Evolutionary conservation across 2,113 vertebrate genomes (phyloP).

Genomic region (Notothenia rossii): DNA sequence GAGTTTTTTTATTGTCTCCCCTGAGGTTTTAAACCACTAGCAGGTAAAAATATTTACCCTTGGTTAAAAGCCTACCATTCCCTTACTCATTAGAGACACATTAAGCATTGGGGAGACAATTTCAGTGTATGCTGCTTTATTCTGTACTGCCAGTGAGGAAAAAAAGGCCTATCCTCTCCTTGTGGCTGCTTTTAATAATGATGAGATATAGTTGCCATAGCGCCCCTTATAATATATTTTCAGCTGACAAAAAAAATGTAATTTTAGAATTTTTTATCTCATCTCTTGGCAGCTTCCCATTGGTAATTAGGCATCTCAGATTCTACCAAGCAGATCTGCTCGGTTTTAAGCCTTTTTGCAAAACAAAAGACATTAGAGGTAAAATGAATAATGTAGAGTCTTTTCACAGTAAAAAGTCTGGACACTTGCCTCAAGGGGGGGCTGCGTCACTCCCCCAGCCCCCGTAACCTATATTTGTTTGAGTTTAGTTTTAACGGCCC

Average conservation of each 20-base stretch:
- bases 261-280: slow-evolving; percentile 32
- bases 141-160: slow-evolving; percentile 35
- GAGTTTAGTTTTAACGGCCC: slow-evolving; percentile 49
- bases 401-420: slow-evolving; percentile 62
- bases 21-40: slow-evolving; percentile 48
- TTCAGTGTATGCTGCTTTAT: slow-evolving; percentile 28
- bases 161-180: slow-evolving; percentile 26
- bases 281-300: slow-evolving; percentile 39
- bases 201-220: slow-evolving; percentile 30
- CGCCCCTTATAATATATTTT: slow-evolving; percentile 44
- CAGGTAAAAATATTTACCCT: slow-evolving; percentile 67
- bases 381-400: slow-evolving; percentile 72
- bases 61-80: slow-evolving; percentile 54
- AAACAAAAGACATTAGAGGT: slow-evolving; percentile 65
- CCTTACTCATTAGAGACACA: slow-evolving; percentile 54
- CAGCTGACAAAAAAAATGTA: slow-evolving; percentile 28
- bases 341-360: slow-evolving; percentile 47
- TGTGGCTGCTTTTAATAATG: slow-evolving; percentile 38
- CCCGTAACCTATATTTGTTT: slow-evolving; percentile 62
- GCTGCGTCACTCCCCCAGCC: slow-evolving; percentile 50
- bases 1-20: slow-evolving; percentile 44
- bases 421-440: slow-evolving; percentile 56
- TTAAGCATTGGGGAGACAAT: slow-evolving; percentile 45
- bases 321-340: slow-evolving; percentile 26
- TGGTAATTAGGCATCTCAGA: slow-evolving; percentile 19